Conservation (phyloP, 2,888 invertebrate species). For the Scaptomyza cyrtandrae region DNA sequence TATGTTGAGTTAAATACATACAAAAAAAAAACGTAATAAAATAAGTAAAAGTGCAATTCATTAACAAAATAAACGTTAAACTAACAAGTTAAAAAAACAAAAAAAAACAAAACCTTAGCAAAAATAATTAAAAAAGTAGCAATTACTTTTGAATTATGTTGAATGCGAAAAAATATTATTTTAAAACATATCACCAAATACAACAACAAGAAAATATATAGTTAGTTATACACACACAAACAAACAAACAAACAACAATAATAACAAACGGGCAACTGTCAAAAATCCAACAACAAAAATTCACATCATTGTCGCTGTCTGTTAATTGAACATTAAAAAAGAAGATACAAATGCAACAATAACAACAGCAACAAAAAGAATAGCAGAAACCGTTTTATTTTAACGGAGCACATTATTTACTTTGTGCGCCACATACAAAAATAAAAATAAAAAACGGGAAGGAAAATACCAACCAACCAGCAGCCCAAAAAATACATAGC, state of each 20-base stretch:
- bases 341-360: constrained; percentile 33
- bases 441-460: constrained; percentile 43
- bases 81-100: constrained; percentile 40
- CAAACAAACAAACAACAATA: constrained; percentile 46
- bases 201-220: constrained; percentile 45
- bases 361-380: constrained; percentile 25
- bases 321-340: constrained; percentile 56
- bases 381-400: constrained; percentile 59
- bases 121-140: constrained; percentile 79
- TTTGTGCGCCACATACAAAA: constrained; percentile 58
- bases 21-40: constrained; percentile 34
- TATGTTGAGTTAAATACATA: constrained; percentile 76
- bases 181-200: constrained; percentile 72
- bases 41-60: constrained; percentile 75
- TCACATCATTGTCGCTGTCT: constrained; percentile 63
- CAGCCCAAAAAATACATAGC: constrained; percentile 54
- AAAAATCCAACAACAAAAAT: constrained; percentile 50
- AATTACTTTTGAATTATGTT: constrained; percentile 80
- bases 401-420: constrained; percentile 73
- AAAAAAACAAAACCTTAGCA: constrained; percentile 49
- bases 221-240: constrained; percentile 50
- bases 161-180: constrained; percentile 55
- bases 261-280: constrained; percentile 56
- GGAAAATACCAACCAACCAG: constrained; percentile 52
- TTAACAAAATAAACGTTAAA: constrained; percentile 44